phyloP scores from a whole-genome alignment of 1,140 invertebrate genomes.

The Olivierus martensii region DNA sequence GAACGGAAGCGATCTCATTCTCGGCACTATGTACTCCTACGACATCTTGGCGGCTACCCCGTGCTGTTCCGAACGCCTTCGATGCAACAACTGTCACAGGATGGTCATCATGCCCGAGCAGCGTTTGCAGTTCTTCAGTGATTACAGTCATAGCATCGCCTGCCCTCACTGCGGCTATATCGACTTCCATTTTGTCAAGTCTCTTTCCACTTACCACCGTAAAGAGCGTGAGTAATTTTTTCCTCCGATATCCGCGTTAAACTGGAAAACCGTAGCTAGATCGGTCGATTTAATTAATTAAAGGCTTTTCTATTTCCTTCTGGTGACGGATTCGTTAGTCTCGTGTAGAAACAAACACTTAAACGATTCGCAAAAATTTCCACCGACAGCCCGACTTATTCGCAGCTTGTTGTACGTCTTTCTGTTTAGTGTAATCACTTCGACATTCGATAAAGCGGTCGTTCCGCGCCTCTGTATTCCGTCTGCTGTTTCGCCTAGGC shows the following conservation, averaged over 20 bases:
- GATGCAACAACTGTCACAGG: constrained; percentile 82
- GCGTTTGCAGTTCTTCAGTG: constrained; percentile 80
- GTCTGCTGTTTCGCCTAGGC: no score
- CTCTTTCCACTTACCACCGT: constrained; percentile 37
- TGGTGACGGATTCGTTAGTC: no score
- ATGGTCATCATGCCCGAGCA: constrained; percentile 64
- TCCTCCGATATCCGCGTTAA: background rate
- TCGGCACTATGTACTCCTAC: constrained; percentile 95
- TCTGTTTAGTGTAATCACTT: no score
- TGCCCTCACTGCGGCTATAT: constrained; percentile 80
- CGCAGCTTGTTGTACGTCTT: no score
- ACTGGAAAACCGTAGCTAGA: no score
- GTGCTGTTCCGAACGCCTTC: constrained; percentile 79
- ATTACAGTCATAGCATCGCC: constrained; percentile 80
- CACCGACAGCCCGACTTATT: no score
- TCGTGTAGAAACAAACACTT: no score
- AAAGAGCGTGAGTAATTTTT: background rate
- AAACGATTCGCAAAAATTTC: no score
- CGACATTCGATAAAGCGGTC: no score
- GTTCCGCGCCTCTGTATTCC: no score
- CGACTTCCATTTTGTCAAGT: constrained; percentile 90
- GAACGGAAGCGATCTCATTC: constrained; percentile 81
- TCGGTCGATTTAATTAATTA: no score
- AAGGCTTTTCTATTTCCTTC: no score
- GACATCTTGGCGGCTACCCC: constrained; percentile 94